Evolutionary conservation across 2,113 vertebrate species (phyloP).

Genomic region (Vimba vimba): DNA sequence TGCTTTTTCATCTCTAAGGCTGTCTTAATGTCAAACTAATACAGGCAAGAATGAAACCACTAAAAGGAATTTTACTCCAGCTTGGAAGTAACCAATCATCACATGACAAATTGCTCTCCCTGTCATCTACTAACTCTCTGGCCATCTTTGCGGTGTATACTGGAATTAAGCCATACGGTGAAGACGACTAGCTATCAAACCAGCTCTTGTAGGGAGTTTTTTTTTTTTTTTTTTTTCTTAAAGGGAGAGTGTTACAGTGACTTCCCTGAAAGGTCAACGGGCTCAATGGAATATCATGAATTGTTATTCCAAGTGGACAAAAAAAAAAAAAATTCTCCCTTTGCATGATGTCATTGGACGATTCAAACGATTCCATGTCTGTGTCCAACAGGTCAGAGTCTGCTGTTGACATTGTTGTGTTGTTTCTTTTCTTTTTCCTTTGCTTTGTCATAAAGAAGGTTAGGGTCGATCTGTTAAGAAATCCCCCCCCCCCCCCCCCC

Average conservation of each 20-base stretch:
- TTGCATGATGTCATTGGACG: slow-evolving; percentile 50
- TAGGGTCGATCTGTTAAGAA: not conserved
- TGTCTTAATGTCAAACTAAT: not conserved
- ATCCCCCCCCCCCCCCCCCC: not conserved
- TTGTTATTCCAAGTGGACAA: not conserved
- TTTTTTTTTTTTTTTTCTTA: too few species aligned
- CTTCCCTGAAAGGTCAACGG: not conserved
- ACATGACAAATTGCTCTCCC: not conserved
- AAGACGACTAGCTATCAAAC: slow-evolving; percentile 28
- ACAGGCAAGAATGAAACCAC: not conserved
- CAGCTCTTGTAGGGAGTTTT: not conserved
- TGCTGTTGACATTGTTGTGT: not conserved
- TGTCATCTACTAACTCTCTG: slow-evolving; percentile 18
- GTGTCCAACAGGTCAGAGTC: not conserved
- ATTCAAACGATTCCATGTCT: slow-evolving; percentile 1
- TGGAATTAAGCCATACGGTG: slow-evolving; percentile 58
- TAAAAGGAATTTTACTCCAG: not conserved
- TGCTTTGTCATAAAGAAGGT: not conserved
- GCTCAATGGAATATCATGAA: not conserved
- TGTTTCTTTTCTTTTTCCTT: not conserved
- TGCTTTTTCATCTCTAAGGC: not conserved
- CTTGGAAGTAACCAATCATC: not conserved
- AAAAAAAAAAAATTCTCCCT: not conserved
- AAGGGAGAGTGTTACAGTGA: not conserved
- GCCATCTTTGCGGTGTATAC: not conserved